A percentile compares a stretch with the other conserved stretches of the same genome.
phyloP scores from a whole-genome alignment of 1,140 invertebrate genomes.

The Mizuhopecten yessoensis region DNA sequence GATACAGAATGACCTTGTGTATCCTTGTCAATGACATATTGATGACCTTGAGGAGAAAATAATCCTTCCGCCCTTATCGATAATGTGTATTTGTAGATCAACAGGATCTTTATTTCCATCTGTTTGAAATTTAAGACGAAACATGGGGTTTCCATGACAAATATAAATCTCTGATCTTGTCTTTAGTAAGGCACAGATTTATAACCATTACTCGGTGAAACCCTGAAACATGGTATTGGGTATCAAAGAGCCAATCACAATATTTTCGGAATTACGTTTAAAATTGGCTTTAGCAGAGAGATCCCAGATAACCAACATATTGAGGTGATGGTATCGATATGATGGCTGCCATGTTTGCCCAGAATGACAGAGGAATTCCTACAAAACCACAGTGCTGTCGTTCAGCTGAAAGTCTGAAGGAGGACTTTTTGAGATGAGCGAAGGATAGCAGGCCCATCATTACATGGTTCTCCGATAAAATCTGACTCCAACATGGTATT shows the following conservation, averaged over 20 bases:
- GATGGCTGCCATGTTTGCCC: background rate
- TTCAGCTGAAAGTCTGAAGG: background rate
- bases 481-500: background rate
- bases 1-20: too few species aligned
- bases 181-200: background rate
- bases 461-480: conserved; percentile 25
- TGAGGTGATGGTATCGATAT: background rate
- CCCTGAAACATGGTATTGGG: background rate
- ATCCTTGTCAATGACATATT: background rate
- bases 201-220: background rate
- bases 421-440: background rate
- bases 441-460: conserved; percentile 2
- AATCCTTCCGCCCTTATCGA: background rate
- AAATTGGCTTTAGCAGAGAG: background rate
- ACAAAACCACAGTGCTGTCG: background rate
- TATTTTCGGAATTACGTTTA: conserved; percentile 22
- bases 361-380: conserved; percentile 9
- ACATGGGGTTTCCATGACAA: conserved; percentile 4
- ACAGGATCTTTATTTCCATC: background rate
- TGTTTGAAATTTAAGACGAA: background rate
- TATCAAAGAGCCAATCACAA: conserved; percentile 4
- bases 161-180: background rate
- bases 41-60: background rate
- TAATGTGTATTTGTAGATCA: background rate
- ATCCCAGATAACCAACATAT: background rate